Base-by-base conservation (phyloP, 2,888 invertebrate species). In the Hemaris fuciformis region DNA sequence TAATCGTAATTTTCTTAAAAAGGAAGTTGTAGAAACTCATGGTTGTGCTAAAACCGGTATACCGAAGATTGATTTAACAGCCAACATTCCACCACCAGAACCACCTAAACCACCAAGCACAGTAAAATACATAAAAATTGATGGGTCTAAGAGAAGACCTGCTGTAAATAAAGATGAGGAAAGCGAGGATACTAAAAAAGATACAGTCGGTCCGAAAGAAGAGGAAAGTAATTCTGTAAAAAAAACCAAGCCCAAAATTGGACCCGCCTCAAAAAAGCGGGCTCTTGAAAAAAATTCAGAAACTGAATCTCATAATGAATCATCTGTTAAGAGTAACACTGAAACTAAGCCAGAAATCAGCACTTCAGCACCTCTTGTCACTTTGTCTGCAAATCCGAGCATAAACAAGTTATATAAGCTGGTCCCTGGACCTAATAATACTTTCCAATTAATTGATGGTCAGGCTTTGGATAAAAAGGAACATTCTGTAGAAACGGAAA, bases 1-100 rank as follows among this genome's bases (percentile, higher is more conserved):
- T 65, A 89, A 89, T 64, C 84, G 90, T 67, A 91, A 93, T 65
- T 91, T 93, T 66, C 72, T 92, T 3, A 89, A 86, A 64, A 87
- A 87, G 71, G 87, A 90, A 59, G 85, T 88, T 2, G 87, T 92
- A 0, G 68, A 83, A 71, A 76, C 80, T 63, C 93, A 93, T 64
- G 86, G 80, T 43, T 93, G 93, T 75, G 87, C 92, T 27, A 91
- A 88, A 79, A 87, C 80, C 69, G 87, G 86, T 62, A 73, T 76
- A 13, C 80, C 84, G 18, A 91, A 89, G 75, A 60, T 78, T 53
- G 81, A 85, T 64, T 70, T 79, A 42, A 73, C 75, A 22, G 84
- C 82, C 65, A 75, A 70, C 23, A 62, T 75, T 25, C 71, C 75
- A 23, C 72, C 69, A 1, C 84, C 81, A 0, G 85, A 84, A 34